These are phyloP conservation scores for Syritta pipiens DNA, from an alignment of 2,888 invertebrate species.

Conservation along the genomic window DNA sequence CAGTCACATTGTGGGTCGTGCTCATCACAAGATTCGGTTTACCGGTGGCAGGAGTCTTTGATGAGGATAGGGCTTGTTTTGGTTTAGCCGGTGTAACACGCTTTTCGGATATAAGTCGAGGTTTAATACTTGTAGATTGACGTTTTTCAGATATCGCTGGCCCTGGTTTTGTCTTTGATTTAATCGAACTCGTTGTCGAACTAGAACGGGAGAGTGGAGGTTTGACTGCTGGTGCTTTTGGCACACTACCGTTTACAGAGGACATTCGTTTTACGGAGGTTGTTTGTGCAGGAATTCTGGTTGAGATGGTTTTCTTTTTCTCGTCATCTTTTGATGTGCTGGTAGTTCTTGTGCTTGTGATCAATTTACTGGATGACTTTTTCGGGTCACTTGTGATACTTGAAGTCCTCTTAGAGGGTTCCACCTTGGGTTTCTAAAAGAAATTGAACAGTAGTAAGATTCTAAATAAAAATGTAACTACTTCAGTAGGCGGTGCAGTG, in stretches of 20 bases:
- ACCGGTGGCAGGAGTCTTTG: slow-evolving; percentile 39
- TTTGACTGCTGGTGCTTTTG: not conserved
- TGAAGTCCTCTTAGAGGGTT: slow-evolving; percentile 2
- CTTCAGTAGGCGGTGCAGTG: no score
- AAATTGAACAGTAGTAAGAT: not conserved
- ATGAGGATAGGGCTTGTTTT: slow-evolving; percentile 37
- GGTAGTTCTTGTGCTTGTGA: slow-evolving; percentile 6
- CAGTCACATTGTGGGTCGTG: slow-evolving; percentile 78
- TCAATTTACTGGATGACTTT: slow-evolving; percentile 21
- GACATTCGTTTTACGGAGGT: not conserved
- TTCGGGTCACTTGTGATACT: slow-evolving; percentile 4
- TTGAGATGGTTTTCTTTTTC: not conserved
- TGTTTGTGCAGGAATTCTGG: not conserved
- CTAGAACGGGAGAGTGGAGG: slow-evolving; percentile 67
- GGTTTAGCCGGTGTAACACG: slow-evolving; percentile 53
- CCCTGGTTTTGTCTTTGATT: not conserved
- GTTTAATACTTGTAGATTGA: not conserved
- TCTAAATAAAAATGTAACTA: no score
- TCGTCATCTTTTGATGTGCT: slow-evolving; percentile 53
- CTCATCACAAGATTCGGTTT: slow-evolving; percentile 77
- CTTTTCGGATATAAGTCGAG: slow-evolving; percentile 2
- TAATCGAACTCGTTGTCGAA: slow-evolving; percentile 25
- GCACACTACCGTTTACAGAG: slow-evolving; percentile 14
- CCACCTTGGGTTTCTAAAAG: slow-evolving; percentile 20
- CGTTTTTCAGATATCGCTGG: slow-evolving; percentile 1